Conservation (phyloP, 2,888 invertebrate species). For the Xanthia togata region DNA sequence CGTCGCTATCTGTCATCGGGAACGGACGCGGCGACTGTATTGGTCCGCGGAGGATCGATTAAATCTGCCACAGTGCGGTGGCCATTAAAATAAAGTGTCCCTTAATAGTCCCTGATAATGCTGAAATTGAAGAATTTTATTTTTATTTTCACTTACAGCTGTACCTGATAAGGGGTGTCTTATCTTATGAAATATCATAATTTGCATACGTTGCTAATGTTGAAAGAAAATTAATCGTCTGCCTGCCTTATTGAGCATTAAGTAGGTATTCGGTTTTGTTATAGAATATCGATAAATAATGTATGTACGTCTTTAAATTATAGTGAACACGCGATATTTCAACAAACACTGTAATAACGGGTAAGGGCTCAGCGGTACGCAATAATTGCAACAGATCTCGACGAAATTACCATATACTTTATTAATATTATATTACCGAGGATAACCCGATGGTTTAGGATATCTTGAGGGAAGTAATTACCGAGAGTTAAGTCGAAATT, state of each 20-base stretch:
- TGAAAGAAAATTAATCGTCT: conserved; percentile 65
- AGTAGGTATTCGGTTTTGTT: conserved; percentile 66
- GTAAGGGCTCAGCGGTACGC: conserved; percentile 59
- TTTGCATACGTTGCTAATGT: conserved; percentile 69
- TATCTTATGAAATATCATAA: conserved; percentile 70
- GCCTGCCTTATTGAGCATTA: conserved; percentile 63
- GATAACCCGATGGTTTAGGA: conserved; percentile 53
- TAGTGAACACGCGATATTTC: conserved; percentile 62
- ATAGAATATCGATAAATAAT: conserved; percentile 65
- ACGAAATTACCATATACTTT: conserved; percentile 64
- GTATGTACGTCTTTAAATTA: conserved; percentile 43
- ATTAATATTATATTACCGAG: conserved; percentile 61
- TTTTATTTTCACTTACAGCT: conserved; percentile 72
- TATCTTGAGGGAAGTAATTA: conserved; percentile 52
- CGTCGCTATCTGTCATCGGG: conserved; percentile 87
- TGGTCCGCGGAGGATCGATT: conserved; percentile 77
- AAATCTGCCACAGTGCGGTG: conserved; percentile 83
- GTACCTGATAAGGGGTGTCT: conserved; percentile 66
- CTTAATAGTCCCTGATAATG: conserved; percentile 82
- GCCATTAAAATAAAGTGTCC: conserved; percentile 84
- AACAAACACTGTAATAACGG: conserved; percentile 62
- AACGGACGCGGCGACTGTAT: conserved; percentile 78
- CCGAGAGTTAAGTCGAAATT: conserved; percentile 48
- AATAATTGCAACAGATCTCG: conserved; percentile 66
- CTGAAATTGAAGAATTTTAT: conserved; percentile 74